Conservation (phyloP, 2,888 invertebrate genomes). For the Podotricha telesiphe region DNA sequence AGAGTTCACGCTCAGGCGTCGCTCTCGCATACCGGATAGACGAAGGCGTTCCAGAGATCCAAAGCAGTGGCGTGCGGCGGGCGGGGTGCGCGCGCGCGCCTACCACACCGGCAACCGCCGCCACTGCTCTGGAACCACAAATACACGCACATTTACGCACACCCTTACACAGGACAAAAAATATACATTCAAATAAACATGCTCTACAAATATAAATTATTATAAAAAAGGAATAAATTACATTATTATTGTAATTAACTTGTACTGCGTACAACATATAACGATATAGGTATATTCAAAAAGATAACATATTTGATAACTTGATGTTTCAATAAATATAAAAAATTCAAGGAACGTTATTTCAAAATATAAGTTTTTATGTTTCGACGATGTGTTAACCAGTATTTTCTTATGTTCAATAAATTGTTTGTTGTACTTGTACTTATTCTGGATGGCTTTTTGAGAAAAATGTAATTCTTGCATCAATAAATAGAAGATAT, state of each 20-base stretch:
- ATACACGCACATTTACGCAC: slow-evolving; percentile 76
- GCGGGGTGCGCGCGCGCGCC: slow-evolving; percentile 85
- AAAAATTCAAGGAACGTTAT: not conserved
- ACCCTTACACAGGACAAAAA: slow-evolving; percentile 53
- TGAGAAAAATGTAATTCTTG: not conserved
- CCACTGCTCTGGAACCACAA: slow-evolving; percentile 85
- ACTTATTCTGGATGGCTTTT: not conserved
- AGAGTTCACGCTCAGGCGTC: slow-evolving; percentile 67
- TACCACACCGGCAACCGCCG: slow-evolving; percentile 83
- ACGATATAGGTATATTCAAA: not conserved
- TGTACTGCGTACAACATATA: not conserved
- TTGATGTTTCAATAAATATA: not conserved
- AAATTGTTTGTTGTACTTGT: not conserved
- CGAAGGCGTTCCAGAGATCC: slow-evolving; percentile 86
- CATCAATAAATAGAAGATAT: not conserved
- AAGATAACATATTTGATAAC: not conserved
- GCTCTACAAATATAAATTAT: slow-evolving; percentile 25
- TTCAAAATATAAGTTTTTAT: not conserved
- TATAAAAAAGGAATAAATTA: slow-evolving; percentile 26
- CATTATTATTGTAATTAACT: slow-evolving; percentile 17
- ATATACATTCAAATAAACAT: slow-evolving; percentile 33
- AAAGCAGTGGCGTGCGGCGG: slow-evolving; percentile 88
- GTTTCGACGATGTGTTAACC: slow-evolving; percentile 10
- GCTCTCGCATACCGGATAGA: slow-evolving; percentile 85
- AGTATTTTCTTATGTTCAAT: slow-evolving; percentile 4